A percentile compares a stretch with the other conserved stretches of the same genome.
Evolutionary conservation across 2,113 vertebrate genomes (phyloP).

Genomic region (Gallinago paraguaiae): DNA sequence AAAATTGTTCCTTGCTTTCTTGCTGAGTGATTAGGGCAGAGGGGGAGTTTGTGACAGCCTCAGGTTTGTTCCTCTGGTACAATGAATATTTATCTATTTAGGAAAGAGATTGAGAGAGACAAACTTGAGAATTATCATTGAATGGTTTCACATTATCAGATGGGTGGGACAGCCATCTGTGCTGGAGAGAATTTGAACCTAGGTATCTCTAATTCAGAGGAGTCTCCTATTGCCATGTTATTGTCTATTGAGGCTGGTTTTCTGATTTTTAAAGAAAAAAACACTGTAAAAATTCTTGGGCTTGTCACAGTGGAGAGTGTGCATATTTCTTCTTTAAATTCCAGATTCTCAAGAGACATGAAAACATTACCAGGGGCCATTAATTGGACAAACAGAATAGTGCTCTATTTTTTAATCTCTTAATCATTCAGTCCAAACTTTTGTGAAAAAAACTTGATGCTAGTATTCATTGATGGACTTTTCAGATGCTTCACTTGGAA

Average conservation of each 20-base stretch:
- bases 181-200: background rate
- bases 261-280: background rate
- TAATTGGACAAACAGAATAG: background rate
- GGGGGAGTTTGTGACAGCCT: background rate
- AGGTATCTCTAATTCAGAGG: background rate
- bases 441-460: background rate
- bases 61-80: background rate
- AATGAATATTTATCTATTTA: background rate
- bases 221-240: background rate
- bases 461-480: background rate
- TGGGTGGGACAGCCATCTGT: background rate
- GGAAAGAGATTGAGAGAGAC: background rate
- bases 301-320: background rate
- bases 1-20: background rate
- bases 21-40: background rate
- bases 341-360: background rate
- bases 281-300: background rate
- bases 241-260: background rate
- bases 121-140: background rate
- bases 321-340: background rate
- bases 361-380: background rate
- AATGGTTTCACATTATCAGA: background rate
- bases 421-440: background rate
- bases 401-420: background rate
- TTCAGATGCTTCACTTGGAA: constrained; percentile 28